Percentiles rank a stretch among this genome's conserved stretches.
phyloP scores from a whole-genome alignment of 2,113 vertebrate genomes.

The Peromyscus leucopus region DNA sequence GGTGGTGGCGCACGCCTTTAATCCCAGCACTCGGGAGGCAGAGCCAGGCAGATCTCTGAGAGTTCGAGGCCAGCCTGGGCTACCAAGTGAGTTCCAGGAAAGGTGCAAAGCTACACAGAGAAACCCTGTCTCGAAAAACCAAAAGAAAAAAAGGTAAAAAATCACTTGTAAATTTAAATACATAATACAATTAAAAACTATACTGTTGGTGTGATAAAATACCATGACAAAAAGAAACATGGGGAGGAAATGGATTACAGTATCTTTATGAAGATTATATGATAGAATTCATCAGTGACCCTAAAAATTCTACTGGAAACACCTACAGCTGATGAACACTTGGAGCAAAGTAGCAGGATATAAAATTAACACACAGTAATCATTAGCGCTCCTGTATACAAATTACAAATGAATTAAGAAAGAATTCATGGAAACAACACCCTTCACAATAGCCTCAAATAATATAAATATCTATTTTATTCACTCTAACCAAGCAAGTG shows the following conservation, averaged over 20 bases:
- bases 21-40: no score
- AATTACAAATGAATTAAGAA: neutral
- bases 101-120: no score
- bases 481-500: neutral
- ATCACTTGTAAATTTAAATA: neutral
- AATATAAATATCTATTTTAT: neutral
- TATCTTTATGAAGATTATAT: neutral
- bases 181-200: neutral
- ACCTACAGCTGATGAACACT: neutral
- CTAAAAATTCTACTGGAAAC: neutral
- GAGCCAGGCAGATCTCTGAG: no score
- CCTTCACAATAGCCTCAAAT: neutral
- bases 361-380: neutral
- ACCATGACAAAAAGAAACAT: neutral
- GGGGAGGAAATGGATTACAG: rapidly evolving
- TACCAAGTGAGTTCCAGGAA: no score
- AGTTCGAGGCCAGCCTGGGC: no score
- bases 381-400: neutral
- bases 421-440: neutral
- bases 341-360: neutral
- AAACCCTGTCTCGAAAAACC: no score
- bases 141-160: neutral
- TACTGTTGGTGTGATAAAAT: neutral
- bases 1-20: no score
- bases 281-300: neutral